Evolutionary conservation across 2,797 vertebrate species (phyloP), one percentile per base, ranked within the genome.

Genomic region (Triplophysa bombifrons): DNA sequence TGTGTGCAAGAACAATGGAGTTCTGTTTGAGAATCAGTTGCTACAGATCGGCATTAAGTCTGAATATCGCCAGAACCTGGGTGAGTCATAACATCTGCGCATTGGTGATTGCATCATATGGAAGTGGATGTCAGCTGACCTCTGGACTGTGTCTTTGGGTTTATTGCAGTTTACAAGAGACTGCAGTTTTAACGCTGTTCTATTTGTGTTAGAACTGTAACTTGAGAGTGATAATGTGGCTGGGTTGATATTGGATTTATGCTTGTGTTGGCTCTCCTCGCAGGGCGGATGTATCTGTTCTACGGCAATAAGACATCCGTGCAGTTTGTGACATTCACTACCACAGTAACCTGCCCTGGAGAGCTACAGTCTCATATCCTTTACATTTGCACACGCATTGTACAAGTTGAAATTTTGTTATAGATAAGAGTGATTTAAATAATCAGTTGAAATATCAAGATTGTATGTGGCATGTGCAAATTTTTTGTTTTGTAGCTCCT

Each of bases 261-360:
- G 22, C 11, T 3, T 64, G n/a, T 53, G 19, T 67, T 30, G 67
- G 16, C 74, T 22, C 55, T 61, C 61, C 38, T 69, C 0, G 10
- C 87, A 97, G 96, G 96, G 83, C 94, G 96, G 56, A 97, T 98
- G 96, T 98, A 97, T 87, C 89, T 98, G 81, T 98, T 98, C 90
- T 98, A 96, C 8, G 96, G 96, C 44, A 98, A 97, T 90, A 98
- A 98, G 93, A 97, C 96, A 0, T 98, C 96, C 0, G 95, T 95
- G 82, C 96, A 97, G 90, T 98, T 98, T 85, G 93, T 95, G 90
- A 95, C 91, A 84, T 98, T 98, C 90, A 92, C 86, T 9, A 95
- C 96, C 53, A 93, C 93, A 0, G 94, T 96, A 53, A 94, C 88
- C 87, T 96, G 94, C 88, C 95, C 95, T 0, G 95, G 94, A 17